Evolutionary conservation across 2,113 vertebrate genomes (phyloP), one percentile per base, ranked within the genome.

Genomic region (Picathartes gymnocephalus): DNA sequence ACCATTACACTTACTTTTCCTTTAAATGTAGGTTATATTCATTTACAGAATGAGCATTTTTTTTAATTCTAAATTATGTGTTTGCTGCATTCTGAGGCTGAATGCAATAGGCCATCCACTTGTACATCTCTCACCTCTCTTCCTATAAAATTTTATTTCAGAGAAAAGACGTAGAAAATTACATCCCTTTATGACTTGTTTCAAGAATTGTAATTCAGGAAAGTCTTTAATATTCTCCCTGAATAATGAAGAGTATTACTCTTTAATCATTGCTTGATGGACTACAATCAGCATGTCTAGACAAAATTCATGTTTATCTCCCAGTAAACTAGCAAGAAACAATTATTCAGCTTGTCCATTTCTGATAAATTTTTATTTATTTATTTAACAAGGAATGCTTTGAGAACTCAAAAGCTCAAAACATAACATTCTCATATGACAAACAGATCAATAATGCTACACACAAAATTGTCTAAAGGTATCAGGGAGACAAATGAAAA

Each of bases 261-360:
- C 71, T 95, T 97, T 98, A 98, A 98, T 97, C 94, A 96, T 92
- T 92, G 51, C 83, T 96, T 97, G 94, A 97, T 96, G 80, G 95
- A 97, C 97, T 97, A 97, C 45, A 98, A 97, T 97, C 95, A 98
- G 62, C 88, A 78, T 66, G 92, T 97, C 97, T 97, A 98, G 96
- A 97, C 92, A 97, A 98, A 96, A 65, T 96, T 96, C 91, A 81
- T 91, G 85, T 97, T 97, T 97, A 97, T 86, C 74, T 97, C 72
- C 65, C 39, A 88, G 92, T 80, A 92, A 98, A 96, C 93, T 94
- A 97, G 31, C 53, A 92, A 93, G 72, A n/a, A 96, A 96, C 74
- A 96, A 91, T 96, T 95, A 96, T 81, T 61, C 42, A 91, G 25
- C 51, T 92, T 97, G 65, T 92, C 85, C 14, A 9, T 45, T 90